phyloP scores from a whole-genome alignment of 1,140 invertebrate species.

The Argopecten irradians region DNA sequence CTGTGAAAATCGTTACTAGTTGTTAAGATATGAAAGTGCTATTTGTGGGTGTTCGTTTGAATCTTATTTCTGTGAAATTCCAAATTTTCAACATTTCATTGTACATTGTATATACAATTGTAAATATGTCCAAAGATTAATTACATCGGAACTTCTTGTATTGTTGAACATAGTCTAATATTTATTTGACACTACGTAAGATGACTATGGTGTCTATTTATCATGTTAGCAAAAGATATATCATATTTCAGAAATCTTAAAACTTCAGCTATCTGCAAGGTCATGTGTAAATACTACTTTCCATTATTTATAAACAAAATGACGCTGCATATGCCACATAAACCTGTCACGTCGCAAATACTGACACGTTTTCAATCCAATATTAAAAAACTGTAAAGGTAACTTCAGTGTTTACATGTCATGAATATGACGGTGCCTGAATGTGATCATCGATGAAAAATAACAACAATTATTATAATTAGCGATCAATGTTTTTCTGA shows the following conservation, averaged over 20 bases:
- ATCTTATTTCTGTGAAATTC: constrained; percentile 1
- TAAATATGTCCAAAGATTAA: background rate
- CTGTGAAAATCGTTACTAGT: background rate
- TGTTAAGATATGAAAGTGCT: background rate
- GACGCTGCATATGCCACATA: background rate
- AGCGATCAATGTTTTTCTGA: too few species aligned
- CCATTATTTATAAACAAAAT: background rate
- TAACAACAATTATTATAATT: too few species aligned
- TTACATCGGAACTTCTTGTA: background rate
- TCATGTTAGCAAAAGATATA: background rate
- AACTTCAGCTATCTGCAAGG: background rate
- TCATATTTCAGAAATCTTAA: background rate
- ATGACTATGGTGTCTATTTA: background rate
- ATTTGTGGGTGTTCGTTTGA: constrained; percentile 14
- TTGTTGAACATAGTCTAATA: background rate
- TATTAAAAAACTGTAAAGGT: background rate
- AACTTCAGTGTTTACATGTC: too few species aligned
- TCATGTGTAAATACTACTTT: background rate
- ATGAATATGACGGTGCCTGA: too few species aligned
- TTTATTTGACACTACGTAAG: background rate
- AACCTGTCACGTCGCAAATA: background rate
- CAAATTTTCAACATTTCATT: background rate
- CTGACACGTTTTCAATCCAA: background rate
- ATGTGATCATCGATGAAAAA: too few species aligned
- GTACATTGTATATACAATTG: background rate